Evolutionary conservation across 2,113 vertebrate genomes (phyloP), one percentile per base, ranked within the genome.

Genomic region (Petromus typicus): DNA sequence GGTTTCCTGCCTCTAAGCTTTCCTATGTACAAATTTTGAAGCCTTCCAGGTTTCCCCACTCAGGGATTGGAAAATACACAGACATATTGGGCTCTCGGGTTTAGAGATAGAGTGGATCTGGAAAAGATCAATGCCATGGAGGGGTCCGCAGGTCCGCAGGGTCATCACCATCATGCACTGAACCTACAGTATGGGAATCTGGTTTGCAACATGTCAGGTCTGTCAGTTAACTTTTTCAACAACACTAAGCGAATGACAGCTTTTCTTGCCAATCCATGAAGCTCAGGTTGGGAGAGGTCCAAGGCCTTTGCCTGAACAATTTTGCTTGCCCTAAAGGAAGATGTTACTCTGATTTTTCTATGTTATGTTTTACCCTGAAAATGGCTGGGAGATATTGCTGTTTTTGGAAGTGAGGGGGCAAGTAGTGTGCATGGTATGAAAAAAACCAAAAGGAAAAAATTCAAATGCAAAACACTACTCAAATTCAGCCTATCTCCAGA

Each of bases 281-380:
- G 79, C 61, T 54, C 78, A 86, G 84, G n/a, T 48, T 93, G 87
- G 95, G 95, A 94, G 87, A 59, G 22, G 61, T 89, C 93, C 61
- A 93, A 2, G 85, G 81, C 54, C 79, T 95, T 95, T 97, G 93
- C 90, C 97, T 96, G 84, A 83, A 48, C 93, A 92, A 96, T 96
- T 92, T 93, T n/a, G 12, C 93, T 93, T n/a, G 12, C 80, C 76
- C 81, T 91, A 34, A 86, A 90, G 95, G 88, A 96, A 98, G 96
- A 93, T 43, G 1, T 97, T 92, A 96, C 56, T 95, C 91, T 94
- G 90, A 94, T 86, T 97, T 98, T 98, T 94, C 97, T 95, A 95
- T 87, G 48, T 93, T 88, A 76, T 96, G 87, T 81, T 88, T 96
- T 93, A 64, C 87, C 88, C 69, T 88, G 90, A 93, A 85, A 96